Conservation (phyloP, 1,140 invertebrate species). For the Dysdera silvatica region DNA sequence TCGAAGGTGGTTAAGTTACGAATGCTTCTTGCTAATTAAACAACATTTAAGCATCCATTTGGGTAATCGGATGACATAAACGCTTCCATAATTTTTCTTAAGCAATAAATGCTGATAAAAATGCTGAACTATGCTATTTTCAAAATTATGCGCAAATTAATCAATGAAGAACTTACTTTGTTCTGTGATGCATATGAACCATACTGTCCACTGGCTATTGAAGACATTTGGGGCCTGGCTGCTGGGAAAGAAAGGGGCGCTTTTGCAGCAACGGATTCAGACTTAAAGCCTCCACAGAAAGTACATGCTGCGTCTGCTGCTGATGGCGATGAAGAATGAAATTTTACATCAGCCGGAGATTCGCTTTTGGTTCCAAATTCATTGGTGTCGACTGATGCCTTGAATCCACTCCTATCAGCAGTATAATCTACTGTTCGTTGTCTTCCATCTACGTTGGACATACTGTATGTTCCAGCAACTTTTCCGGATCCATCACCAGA, state of each 20-base stretch:
- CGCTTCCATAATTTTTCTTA: no score
- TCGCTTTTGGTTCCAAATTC: constrained; percentile 25
- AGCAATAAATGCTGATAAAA: no score
- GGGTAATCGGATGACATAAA: no score
- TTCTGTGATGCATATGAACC: no score
- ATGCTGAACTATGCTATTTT: no score
- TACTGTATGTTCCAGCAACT: constrained; percentile 28
- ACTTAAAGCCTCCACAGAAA: no score
- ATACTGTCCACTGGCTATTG: no score
- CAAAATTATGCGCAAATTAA: no score
- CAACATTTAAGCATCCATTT: no score
- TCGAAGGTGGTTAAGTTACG: background rate
- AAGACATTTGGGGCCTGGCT: background rate
- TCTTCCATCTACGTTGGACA: constrained; percentile 21
- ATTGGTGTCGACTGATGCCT: constrained; percentile 24
- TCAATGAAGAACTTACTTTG: no score
- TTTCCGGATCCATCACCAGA: constrained; percentile 20
- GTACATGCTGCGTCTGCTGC: no score
- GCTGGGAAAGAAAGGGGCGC: background rate
- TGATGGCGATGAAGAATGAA: constrained; percentile 20
- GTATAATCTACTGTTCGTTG: constrained; percentile 22
- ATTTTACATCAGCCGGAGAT: constrained; percentile 22
- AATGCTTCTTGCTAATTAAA: background rate
- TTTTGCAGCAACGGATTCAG: background rate
- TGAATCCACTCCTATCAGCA: constrained; percentile 21